A percentile compares a stretch with the other conserved stretches of the same genome.
Conservation (phyloP, 2,888 invertebrate species). For the Eristalis tenax region DNA sequence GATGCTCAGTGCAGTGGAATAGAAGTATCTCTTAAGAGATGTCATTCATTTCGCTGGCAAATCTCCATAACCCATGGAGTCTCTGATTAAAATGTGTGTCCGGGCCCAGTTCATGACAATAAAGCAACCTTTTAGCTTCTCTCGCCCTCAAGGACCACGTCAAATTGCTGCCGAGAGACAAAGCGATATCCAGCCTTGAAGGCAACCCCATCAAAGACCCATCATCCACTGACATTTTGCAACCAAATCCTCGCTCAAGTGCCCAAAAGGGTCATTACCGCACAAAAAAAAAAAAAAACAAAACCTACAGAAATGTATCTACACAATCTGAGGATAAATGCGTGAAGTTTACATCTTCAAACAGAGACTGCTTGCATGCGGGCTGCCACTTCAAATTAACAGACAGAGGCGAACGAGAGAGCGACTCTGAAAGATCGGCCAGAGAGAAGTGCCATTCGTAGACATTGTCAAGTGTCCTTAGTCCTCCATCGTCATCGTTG, state of each 20-base stretch:
- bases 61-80: too few species aligned
- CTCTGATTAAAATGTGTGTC: too few species aligned
- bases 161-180: neutral
- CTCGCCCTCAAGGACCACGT: neutral
- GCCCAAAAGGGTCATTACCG: slow-evolving; percentile 58
- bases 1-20: too few species aligned
- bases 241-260: slow-evolving; percentile 49
- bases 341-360: slow-evolving; percentile 63
- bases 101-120: neutral
- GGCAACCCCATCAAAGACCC: neutral
- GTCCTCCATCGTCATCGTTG: slow-evolving; percentile 16
- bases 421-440: slow-evolving; percentile 6
- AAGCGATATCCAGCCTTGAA: neutral
- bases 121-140: neutral
- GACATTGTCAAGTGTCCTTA: slow-evolving; percentile 70
- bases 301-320: slow-evolving; percentile 47
- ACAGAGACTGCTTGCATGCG: slow-evolving; percentile 32
- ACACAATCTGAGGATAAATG: slow-evolving; percentile 61
- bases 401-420: slow-evolving; percentile 15
- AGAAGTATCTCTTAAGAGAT: too few species aligned
- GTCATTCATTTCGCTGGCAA: too few species aligned
- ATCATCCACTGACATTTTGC: slow-evolving; percentile 12
- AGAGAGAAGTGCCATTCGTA: slow-evolving; percentile 57
- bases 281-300: neutral
- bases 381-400: slow-evolving; percentile 66